Evolutionary conservation across 1,140 invertebrate genomes (phyloP).

Genomic region (Polypedilum pembai): DNA sequence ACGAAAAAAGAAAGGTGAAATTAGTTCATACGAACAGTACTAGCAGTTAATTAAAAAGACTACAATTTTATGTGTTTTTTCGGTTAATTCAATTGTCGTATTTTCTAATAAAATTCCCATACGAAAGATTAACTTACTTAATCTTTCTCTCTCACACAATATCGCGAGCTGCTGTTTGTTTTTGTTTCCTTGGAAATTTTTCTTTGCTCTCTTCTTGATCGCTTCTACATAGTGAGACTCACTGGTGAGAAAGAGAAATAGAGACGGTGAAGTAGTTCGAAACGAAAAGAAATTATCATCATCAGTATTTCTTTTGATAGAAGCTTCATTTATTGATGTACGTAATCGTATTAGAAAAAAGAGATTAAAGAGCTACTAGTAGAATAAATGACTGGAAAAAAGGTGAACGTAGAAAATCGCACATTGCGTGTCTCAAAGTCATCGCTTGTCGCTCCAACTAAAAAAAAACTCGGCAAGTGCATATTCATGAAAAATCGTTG

Average conservation of each 20-base stretch:
- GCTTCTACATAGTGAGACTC: neutral
- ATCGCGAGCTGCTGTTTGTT: neutral
- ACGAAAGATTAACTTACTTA: neutral
- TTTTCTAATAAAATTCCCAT: constrained; percentile 24
- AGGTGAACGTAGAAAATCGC: neutral
- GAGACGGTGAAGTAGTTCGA: neutral
- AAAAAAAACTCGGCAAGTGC: neutral
- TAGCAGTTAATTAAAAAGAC: neutral
- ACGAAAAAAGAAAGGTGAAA: neutral
- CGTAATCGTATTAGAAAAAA: neutral
- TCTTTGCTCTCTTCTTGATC: neutral
- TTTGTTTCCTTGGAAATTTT: neutral
- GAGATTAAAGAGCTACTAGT: neutral
- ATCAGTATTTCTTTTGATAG: neutral
- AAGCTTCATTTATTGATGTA: neutral
- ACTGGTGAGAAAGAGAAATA: neutral
- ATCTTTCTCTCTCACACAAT: neutral
- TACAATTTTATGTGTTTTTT: constrained; percentile 3
- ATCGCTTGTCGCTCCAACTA: neutral
- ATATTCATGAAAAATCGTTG: constrained; percentile 6
- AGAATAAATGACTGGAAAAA: neutral
- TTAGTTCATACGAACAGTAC: neutral
- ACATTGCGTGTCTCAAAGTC: neutral
- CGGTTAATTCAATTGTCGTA: constrained; percentile 16
- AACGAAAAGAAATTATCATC: no score